Evolutionary conservation across 2,888 invertebrate genomes (phyloP), one percentile per base, ranked within the genome.

Genomic region (Timema podura): DNA sequence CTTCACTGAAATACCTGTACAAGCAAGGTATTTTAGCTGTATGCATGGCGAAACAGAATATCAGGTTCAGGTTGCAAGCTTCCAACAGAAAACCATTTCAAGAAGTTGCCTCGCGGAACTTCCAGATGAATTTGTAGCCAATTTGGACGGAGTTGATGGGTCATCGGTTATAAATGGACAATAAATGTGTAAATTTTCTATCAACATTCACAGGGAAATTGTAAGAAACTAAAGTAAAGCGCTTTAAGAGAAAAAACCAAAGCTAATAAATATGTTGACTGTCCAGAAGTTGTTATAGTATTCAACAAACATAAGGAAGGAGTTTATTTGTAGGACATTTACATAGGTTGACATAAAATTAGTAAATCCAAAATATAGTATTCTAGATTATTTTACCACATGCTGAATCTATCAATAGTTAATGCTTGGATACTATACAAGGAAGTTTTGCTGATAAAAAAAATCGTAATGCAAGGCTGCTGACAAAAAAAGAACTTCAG

Each of bases 361-460:
- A 59, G 6, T 16, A 59, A 59, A 59, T 59, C 59, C 44, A 59
- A 59, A 59, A 59, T 44, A 59, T 9, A 8, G 6, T 59, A 59
- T 16, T 59, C 44, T 59, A 15, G 8, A 16, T 11, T 59, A 59
- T 59, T 59, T 59, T 59, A 59, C 44, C 59, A 59, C 59, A 44
- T 59, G 11, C 16, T 59, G 10, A 44, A 59, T 44, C 59, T 59
- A 44, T 16, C 59, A 5, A 11, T 59, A 7, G 44, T 59, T 44
- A 59, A 59, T 59, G 59, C 59, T 59, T 59, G 59, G 59, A 59
- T 59, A 59, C 59, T 59, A 44, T 59, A 59, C 59, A 59, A 6
- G 16, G 59, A 59, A 59, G 59, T 59, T 16, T 16, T 6, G 8
- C 59, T 59, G 5, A 44, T 16, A n/a, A n/a, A 59, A 59, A 59